Evolutionary conservation across 2,113 vertebrate genomes (phyloP), one percentile per base, ranked within the genome.

Genomic region (Columba livia): DNA sequence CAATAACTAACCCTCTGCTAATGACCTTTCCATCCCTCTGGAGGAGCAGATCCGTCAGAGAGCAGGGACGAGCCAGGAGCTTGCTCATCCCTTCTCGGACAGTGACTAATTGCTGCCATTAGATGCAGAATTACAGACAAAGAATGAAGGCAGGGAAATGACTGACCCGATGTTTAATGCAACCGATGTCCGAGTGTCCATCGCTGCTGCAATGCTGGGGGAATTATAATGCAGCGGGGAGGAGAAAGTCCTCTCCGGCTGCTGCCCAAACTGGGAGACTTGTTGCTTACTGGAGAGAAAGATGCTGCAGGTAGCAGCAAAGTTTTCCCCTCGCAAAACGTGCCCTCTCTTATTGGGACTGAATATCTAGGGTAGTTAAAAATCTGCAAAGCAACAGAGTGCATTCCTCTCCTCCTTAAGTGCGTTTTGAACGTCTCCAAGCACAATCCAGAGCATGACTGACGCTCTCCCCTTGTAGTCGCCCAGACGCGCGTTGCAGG

Each of bases 71-170:
- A 94, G 81, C 80, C 70, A 95, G 95, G 87, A 73, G 94, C 92
- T 95, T 89, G 94, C 97, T 97, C 90, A 81, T 88, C 88, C 95
- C 67, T 96, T 40, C 38, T 93, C 34, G 93, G 98, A 98, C 98
- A 98, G 97, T 98, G 98, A 98, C 96, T 98, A 98, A 98, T 98
- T 97, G 92, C 97, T 95, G 90, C 94, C 97, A 97, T 98, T 98
- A 98, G 92, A 94, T 36, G 85, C 94, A 86, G 88, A 71, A 96
- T 96, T 97, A 93, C 94, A 84, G 81, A 90, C 95, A 96, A 90
- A 97, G 96, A 38, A 77, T 48, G 88, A 88, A 93, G 50, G 47
- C 80, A 73, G 89, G 72, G 67, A 96, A 88, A 95, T 75, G 90
- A 83, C 91, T 79, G 73, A 64, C 61, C 85, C 89, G 4, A 81